Conservation (phyloP, 2,888 invertebrate genomes). For the Antheraea assamensis region DNA sequence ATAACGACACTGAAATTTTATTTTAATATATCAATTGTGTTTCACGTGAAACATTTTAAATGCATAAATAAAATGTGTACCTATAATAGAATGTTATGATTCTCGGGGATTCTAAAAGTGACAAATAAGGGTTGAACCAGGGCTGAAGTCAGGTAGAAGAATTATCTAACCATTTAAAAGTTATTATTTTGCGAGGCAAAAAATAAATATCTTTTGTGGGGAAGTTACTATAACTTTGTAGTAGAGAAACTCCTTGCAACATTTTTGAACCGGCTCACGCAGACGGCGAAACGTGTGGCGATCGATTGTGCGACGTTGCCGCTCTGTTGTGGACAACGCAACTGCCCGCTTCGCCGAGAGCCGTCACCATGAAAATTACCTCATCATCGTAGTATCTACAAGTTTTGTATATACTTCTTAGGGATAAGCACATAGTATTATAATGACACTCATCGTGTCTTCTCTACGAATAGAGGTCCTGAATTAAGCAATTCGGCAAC, state of each 20-base stretch:
- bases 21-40: too few species aligned
- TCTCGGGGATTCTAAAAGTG: neutral
- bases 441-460: conserved; percentile 20
- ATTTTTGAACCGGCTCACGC: conserved; percentile 15
- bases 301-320: conserved; percentile 79
- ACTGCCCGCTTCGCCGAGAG: conserved; percentile 16
- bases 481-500: too few species aligned
- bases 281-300: conserved; percentile 27
- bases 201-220: conserved; percentile 5
- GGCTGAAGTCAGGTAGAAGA: neutral
- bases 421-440: neutral
- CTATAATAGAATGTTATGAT: too few species aligned
- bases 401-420: neutral
- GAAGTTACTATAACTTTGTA: neutral
- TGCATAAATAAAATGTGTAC: too few species aligned
- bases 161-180: neutral
- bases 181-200: conserved; percentile 6
- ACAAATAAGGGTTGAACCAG: neutral
- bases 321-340: conserved; percentile 41
- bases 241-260: conserved; percentile 5
- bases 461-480: too few species aligned
- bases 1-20: too few species aligned
- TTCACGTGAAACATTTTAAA: too few species aligned
- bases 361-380: conserved; percentile 20
- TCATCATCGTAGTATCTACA: conserved; percentile 19